Conservation (phyloP, 2,113 vertebrate genomes). For the Danio rerio region DNA sequence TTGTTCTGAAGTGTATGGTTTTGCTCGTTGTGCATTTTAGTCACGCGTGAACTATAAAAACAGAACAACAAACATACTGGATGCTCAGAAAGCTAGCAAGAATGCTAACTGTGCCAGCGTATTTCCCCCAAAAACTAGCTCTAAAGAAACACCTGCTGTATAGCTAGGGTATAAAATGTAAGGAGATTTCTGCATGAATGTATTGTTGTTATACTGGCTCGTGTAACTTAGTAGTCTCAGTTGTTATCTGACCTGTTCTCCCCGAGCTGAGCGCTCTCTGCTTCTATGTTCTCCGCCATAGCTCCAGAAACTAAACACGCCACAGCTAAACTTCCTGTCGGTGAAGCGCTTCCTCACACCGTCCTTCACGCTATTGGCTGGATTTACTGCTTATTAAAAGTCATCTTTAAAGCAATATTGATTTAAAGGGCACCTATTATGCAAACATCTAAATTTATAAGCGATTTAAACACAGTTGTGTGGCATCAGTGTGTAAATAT, state of each 20-base stretch:
- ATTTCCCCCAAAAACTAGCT: too few relatives aligned
- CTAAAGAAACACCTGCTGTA: not conserved
- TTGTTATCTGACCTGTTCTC: slow-evolving; percentile 75
- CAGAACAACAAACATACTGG: too few relatives aligned
- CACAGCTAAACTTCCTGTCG: slow-evolving; percentile 68
- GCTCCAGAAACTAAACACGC: slow-evolving; percentile 58
- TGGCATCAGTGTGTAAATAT: too few relatives aligned
- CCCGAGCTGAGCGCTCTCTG: slow-evolving; percentile 74
- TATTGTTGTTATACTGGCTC: not conserved
- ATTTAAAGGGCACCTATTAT: too few relatives aligned
- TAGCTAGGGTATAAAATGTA: too few relatives aligned
- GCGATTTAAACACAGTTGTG: too few relatives aligned
- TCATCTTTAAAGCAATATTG: not conserved
- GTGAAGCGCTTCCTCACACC: slow-evolving; percentile 58
- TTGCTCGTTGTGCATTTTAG: not conserved
- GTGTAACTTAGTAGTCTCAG: not conserved
- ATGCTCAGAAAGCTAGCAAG: too few relatives aligned
- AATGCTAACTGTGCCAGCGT: too few relatives aligned
- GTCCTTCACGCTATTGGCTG: slow-evolving; percentile 56
- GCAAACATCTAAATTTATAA: too few relatives aligned
- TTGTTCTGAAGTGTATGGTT: not conserved
- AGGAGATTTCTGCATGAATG: not conserved
- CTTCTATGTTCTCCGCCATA: slow-evolving; percentile 82
- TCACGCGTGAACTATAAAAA: not conserved
- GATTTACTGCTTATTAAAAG: slow-evolving; percentile 38